Evolutionary conservation across 1,140 invertebrate genomes (phyloP).

Genomic region (Drosophila nikananu): DNA sequence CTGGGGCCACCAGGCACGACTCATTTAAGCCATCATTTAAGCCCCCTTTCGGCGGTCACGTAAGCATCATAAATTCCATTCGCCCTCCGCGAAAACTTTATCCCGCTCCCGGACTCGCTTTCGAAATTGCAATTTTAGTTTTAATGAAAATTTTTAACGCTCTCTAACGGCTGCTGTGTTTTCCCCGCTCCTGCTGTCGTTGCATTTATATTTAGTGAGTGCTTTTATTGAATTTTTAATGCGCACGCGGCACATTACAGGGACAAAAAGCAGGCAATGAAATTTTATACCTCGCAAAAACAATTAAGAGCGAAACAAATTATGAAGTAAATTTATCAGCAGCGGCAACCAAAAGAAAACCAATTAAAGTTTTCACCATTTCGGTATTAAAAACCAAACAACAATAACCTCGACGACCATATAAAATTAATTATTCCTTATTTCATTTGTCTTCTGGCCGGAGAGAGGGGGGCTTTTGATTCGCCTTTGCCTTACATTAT

Average conservation of each 20-base stretch:
- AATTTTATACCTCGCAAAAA: slow-evolving; percentile 44
- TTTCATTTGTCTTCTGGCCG: slow-evolving; percentile 44
- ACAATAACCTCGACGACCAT: slow-evolving; percentile 36
- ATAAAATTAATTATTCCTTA: slow-evolving; percentile 54
- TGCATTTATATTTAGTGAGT: slow-evolving; percentile 66
- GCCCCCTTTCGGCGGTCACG: slow-evolving; percentile 63
- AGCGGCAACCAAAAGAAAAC: slow-evolving; percentile 4
- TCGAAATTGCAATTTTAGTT: slow-evolving; percentile 71
- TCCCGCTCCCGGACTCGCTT: not conserved
- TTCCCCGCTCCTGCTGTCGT: slow-evolving; percentile 1
- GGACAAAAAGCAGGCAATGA: slow-evolving; percentile 54
- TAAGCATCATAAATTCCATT: slow-evolving; percentile 64
- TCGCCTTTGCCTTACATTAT: slow-evolving; percentile 16
- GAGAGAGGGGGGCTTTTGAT: slow-evolving; percentile 14
- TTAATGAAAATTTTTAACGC: slow-evolving; percentile 69
- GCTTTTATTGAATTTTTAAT: slow-evolving; percentile 72
- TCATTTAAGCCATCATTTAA: slow-evolving; percentile 73
- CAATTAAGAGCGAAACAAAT: slow-evolving; percentile 42
- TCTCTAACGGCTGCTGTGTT: slow-evolving; percentile 13
- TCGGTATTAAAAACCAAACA: slow-evolving; percentile 38
- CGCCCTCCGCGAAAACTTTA: slow-evolving; percentile 20
- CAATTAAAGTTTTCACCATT: slow-evolving; percentile 46
- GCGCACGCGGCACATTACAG: slow-evolving; percentile 30
- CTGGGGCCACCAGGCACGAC: slow-evolving; percentile 56
- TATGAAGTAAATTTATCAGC: slow-evolving; percentile 50